Evolutionary conservation across 2,113 vertebrate species (phyloP), one percentile per base, ranked within the genome.

Genomic region (Osmerus eperlanus): DNA sequence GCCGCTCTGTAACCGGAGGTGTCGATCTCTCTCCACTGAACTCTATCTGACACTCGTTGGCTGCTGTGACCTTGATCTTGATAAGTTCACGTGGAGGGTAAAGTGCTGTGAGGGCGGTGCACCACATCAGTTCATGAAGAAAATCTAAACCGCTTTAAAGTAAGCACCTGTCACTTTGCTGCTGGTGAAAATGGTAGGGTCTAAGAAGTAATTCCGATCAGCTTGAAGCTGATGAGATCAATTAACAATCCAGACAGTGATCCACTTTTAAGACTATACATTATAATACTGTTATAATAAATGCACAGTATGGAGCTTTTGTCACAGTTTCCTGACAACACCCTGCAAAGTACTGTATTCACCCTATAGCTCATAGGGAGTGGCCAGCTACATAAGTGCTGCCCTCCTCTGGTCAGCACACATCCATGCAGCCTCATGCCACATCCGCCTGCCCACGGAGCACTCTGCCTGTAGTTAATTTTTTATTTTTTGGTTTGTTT

Each of bases 351-450:
- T 28, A 28, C 25, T 28, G 25, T 28, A 28, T 3, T n/a, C 54
- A 36, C 9, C 15, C n/a, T 56, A 5, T 8, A 29, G 60, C 25
- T 15, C 23, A 18, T 3, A 64, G 62, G 18, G 62, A 64, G 62
- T 11, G 62, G 62, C 18, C 62, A 1, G 41, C 41, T 47, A 1
- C 18, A 64, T 1, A 64, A 16, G 62, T 64, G 62, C 62, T 64
- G 62, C 62, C 62, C 29, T 64, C 62, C 62, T 41, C 62, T 64
- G 62, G 62, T 36, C 6, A 36, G 32, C 59, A 21, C 9, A 36
- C 2, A 18, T 19, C 13, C 23, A 25, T 25, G 28, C 59, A 16
- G 8, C 1, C 9, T 7, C 21, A 14, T 15, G 21, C 6, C 55
- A 18, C n/a, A 58, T 18, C 18, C 8, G 55, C 55, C 8, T 58